These are phyloP conservation scores for Morpho deidamia DNA, from an alignment of 2,888 invertebrate genomes.

Conservation along the genomic window DNA sequence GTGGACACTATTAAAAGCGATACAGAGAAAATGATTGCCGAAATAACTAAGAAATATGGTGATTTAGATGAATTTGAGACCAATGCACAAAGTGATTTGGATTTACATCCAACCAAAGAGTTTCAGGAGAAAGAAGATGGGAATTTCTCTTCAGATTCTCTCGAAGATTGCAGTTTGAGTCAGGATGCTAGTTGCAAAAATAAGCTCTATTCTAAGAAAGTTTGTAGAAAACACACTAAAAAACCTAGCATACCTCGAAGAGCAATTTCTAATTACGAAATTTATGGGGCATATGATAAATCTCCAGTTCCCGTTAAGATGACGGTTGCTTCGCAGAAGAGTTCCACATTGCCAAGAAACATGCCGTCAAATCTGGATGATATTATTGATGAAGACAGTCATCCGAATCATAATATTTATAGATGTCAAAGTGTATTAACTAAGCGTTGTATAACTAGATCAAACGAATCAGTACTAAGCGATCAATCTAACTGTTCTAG, in stretches of 20 bases:
- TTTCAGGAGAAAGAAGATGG: conserved; percentile 77
- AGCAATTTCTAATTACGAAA: conserved; percentile 88
- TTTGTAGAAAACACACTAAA: conserved; percentile 75
- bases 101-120: conserved; percentile 61
- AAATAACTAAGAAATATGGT: conserved; percentile 81
- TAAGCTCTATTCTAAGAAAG: conserved; percentile 70
- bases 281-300: conserved; percentile 71
- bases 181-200: conserved; percentile 73
- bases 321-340: conserved; percentile 58
- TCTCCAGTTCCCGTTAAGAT: conserved; percentile 62
- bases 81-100: conserved; percentile 46
- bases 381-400: conserved; percentile 69
- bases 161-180: conserved; percentile 83
- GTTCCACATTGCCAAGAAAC: conserved; percentile 69
- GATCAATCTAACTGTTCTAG: conserved; percentile 74
- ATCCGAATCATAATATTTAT: conserved; percentile 60
- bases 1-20: conserved; percentile 81
- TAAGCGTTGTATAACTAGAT: conserved; percentile 78
- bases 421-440: conserved; percentile 72
- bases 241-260: conserved; percentile 76
- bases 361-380: conserved; percentile 75
- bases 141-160: conserved; percentile 88
- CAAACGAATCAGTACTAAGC: conserved; percentile 74
- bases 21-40: conserved; percentile 82
- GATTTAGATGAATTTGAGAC: conserved; percentile 76